Evolutionary conservation across 2,888 invertebrate genomes (phyloP), one percentile per base, ranked within the genome.

Genomic region (Limnephilus marmoratus): DNA sequence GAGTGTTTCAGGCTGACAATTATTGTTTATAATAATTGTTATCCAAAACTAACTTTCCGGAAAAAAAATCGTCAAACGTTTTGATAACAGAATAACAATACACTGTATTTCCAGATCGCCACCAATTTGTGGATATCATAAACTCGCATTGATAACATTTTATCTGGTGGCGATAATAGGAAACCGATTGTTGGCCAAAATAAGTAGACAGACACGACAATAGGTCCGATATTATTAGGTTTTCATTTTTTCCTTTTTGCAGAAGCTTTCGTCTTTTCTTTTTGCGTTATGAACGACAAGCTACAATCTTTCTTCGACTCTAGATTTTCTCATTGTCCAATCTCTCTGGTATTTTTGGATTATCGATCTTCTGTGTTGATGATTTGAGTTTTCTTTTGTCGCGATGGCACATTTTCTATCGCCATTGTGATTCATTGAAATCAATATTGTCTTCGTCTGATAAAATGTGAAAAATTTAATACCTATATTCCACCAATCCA

Each of bases 101-200:
- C 24, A 7, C 18, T 18, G 53, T 53, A 37, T 86, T 37, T 41
- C 13, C n/a, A 1, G 85, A 86, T 86, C n/a, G 85, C 85, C 12
- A n/a, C 45, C 24, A 45, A 49, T 45, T 86, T 29, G 24, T 15
- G 49, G 85, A 41, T 49, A 86, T 86, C 49, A 49, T 37, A 37
- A n/a, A 24, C 45, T 11, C 24, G 12, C 45, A 49, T 0, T 9
- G n/a, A 86, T n/a, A 49, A 49, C 2, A 49, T 2, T 49, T n/a
- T n/a, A 13, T 86, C n/a, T n/a, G 29, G 85, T 83, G 49, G 85
- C 85, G 45, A 49, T 86, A 86, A 86, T 86, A 29, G 49, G 41
- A 86, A 41, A 86, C 49, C 13, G 12, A 45, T 86, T 86, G 85
- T 86, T 86, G 49, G 85, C 11, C n/a, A 29, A 11, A 86, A 86